phyloP scores from a whole-genome alignment of 2,888 invertebrate genomes.

The Epiblema foenella region DNA sequence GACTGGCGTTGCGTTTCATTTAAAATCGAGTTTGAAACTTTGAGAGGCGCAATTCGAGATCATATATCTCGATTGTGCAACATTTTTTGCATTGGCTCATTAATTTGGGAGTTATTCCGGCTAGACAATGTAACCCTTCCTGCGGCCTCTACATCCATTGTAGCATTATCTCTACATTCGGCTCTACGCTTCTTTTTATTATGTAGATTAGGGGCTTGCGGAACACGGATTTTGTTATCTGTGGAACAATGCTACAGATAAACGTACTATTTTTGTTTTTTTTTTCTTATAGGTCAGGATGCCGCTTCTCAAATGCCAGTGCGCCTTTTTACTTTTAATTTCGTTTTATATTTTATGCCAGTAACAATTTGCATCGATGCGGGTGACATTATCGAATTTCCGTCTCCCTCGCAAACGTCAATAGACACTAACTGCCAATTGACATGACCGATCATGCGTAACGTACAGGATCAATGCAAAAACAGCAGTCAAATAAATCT shows the following conservation, averaged over 20 bases:
- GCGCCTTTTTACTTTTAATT: conserved; percentile 19
- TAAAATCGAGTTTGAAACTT: conserved; percentile 52
- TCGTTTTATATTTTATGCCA: conserved; percentile 37
- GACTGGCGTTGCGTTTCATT: neutral
- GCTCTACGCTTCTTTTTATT: conserved; percentile 75
- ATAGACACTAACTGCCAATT: conserved; percentile 79
- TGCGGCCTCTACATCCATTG: conserved; percentile 69
- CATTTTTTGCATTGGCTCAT: conserved; percentile 80
- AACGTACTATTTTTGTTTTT: conserved; percentile 27
- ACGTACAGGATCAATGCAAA: conserved; percentile 73
- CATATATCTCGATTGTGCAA: conserved; percentile 79
- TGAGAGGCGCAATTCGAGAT: conserved; percentile 69
- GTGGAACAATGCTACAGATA: conserved; percentile 31
- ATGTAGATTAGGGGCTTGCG: conserved; percentile 81
- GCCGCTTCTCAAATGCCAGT: neutral
- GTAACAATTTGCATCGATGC: conserved; percentile 40
- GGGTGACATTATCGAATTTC: conserved; percentile 48
- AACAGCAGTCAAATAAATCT: conserved; percentile 84
- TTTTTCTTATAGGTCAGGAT: conserved; percentile 10
- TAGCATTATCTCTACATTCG: conserved; percentile 76
- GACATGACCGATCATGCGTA: conserved; percentile 82
- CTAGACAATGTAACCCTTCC: conserved; percentile 81
- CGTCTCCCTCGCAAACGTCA: conserved; percentile 59
- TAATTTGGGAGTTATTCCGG: conserved; percentile 79
- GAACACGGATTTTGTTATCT: conserved; percentile 62